A percentile compares a stretch with the other conserved stretches of the same genome.
These are phyloP conservation scores for Ptilonorhynchus violaceus DNA, from an alignment of 2,113 vertebrate genomes.

Conservation along the genomic window DNA sequence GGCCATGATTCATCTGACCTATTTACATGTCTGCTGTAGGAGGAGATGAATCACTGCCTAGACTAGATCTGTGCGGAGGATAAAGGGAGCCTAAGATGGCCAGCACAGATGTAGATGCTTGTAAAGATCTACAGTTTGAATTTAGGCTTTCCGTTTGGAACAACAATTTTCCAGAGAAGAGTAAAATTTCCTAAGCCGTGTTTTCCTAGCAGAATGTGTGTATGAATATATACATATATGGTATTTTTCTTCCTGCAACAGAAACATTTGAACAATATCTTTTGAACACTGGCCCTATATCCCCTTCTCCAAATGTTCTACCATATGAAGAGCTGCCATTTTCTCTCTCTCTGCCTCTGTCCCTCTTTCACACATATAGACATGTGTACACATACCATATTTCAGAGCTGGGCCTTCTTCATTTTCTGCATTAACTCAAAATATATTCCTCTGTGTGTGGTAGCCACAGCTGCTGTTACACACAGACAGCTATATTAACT, in stretches of 20 bases:
- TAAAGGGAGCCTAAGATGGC: slow-evolving; percentile 28
- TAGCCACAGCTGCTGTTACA: neutral
- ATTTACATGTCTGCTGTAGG: slow-evolving; percentile 59
- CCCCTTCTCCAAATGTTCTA: neutral
- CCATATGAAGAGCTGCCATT: slow-evolving; percentile 18
- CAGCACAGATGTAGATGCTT: slow-evolving; percentile 35
- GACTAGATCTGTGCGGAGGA: slow-evolving; percentile 30
- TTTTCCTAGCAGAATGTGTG: neutral
- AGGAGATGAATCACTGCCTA: slow-evolving; percentile 63
- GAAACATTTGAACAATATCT: slow-evolving; percentile 26
- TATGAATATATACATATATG: neutral
- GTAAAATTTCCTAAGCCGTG: neutral
- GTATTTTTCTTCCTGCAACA: neutral
- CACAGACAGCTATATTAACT: neutral
- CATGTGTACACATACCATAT: neutral
- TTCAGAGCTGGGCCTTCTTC: neutral
- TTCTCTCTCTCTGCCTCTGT: neutral
- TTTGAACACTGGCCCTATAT: slow-evolving; percentile 5
- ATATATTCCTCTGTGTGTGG: neutral
- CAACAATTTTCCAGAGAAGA: slow-evolving; percentile 11
- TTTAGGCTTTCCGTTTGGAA: neutral
- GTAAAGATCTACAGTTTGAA: neutral
- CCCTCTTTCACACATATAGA: neutral
- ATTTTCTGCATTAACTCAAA: neutral
- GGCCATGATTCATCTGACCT: slow-evolving; percentile 69